A percentile compares a stretch with the other conserved stretches of the same genome.
Evolutionary conservation across 2,113 vertebrate genomes (phyloP).

Genomic region (Phalacrocorax pelagicus): DNA sequence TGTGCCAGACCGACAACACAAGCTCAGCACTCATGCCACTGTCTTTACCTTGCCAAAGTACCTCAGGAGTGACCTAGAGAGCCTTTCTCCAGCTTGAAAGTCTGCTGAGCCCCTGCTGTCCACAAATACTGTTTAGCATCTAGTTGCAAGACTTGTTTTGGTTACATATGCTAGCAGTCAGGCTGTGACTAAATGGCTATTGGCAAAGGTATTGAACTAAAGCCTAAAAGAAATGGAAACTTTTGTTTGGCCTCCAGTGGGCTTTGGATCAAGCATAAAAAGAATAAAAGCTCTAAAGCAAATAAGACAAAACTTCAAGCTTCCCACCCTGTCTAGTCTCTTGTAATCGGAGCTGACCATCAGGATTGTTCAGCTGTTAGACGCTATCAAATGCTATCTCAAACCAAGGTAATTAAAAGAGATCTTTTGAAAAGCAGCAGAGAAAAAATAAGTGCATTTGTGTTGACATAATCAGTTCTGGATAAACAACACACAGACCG

Average conservation of each 20-base stretch:
- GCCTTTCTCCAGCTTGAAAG: neutral
- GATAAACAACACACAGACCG: neutral
- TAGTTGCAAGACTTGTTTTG: neutral
- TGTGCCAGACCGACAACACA: neutral
- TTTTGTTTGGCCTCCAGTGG: neutral
- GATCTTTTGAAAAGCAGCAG: neutral
- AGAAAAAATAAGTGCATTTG: neutral
- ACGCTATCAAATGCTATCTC: neutral
- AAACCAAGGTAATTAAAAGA: neutral
- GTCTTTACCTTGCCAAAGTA: neutral
- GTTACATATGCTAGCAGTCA: neutral
- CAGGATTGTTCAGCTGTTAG: neutral
- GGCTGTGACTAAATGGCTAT: slow-evolving; percentile 5
- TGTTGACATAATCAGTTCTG: neutral
- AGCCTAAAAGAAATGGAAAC: neutral
- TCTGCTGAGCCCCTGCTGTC: neutral
- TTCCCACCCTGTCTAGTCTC: neutral
- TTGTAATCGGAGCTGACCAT: neutral
- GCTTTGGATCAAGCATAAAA: neutral
- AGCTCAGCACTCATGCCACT: neutral
- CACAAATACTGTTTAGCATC: neutral
- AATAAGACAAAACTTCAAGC: neutral
- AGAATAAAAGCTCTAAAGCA: neutral
- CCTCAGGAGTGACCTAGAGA: neutral
- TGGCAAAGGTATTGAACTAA: slow-evolving; percentile 1